Conservation (phyloP, 2,113 vertebrate species). For the Mola mola region DNA sequence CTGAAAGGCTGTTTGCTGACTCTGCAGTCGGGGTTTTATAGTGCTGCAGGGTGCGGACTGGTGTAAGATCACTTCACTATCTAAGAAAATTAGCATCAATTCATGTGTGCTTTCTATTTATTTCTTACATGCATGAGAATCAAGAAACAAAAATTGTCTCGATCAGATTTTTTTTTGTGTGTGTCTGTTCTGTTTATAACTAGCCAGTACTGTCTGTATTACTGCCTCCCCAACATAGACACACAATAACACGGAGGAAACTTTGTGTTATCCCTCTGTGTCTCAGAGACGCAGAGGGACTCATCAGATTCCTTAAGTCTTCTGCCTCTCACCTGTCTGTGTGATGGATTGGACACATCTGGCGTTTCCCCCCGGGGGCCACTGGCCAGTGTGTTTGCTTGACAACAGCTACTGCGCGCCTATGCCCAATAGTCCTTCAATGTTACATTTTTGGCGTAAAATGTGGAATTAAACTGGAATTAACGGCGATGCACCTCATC, state of each 20-base stretch:
- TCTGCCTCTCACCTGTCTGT: conserved; percentile 53
- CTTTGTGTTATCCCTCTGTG: no score
- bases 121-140: no score
- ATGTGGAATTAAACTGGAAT: conserved; percentile 1
- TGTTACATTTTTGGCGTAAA: conserved; percentile 5
- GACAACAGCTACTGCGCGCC: conserved; percentile 51
- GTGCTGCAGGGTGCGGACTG: conserved; percentile 33
- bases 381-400: conserved; percentile 45
- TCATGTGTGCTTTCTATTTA: no score
- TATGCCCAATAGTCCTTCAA: conserved; percentile 46
- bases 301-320: conserved; percentile 22
- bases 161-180: background rate
- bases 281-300: conserved; percentile 19
- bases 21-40: background rate
- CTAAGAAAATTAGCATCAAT: no score
- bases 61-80: background rate
- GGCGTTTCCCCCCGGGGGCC: conserved; percentile 31
- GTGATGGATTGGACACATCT: conserved; percentile 76
- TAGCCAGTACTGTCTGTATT: no score
- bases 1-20: conserved; percentile 41
- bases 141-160: no score
- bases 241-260: conserved; percentile 12
- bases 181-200: background rate
- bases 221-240: no score
- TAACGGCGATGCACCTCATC: background rate